A percentile compares a stretch with the other conserved stretches of the same genome.
Evolutionary conservation across 2,113 vertebrate species (phyloP).

Genomic region (Nibea albiflora): DNA sequence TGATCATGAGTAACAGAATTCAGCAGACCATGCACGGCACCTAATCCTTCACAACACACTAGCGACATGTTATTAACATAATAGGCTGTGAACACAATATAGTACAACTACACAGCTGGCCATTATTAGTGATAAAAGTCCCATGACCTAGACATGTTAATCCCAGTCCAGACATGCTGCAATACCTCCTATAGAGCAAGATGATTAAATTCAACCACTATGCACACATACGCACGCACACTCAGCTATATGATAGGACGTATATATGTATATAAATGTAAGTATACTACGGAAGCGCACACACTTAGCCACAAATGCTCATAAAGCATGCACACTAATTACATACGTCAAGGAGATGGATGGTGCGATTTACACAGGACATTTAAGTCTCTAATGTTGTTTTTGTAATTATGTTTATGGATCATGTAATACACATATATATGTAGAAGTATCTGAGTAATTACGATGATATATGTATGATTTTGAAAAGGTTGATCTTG

Average conservation of each 20-base stretch:
- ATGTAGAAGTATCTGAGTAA: background rate
- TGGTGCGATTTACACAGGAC: background rate
- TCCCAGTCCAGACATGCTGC: conserved; percentile 77
- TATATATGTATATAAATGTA: background rate
- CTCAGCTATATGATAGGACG: background rate
- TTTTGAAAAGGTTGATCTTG: background rate
- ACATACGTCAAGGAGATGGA: conserved; percentile 11
- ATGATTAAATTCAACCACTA: conserved; percentile 59
- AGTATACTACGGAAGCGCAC: background rate
- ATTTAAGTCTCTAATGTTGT: conserved; percentile 3
- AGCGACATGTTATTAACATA: conserved; percentile 28
- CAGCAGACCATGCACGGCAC: background rate
- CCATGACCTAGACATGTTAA: conserved; percentile 81
- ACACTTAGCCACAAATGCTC: background rate
- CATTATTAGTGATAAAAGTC: conserved; percentile 63
- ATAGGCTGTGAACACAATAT: conserved; percentile 26
- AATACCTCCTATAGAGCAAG: conserved; percentile 62
- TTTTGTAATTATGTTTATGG: conserved; percentile 9
- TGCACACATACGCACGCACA: background rate
- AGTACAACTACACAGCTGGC: conserved; percentile 67
- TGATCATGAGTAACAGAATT: too few relatives aligned
- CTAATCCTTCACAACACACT: conserved; percentile 28
- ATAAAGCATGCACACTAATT: conserved; percentile 12
- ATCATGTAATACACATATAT: conserved; percentile 8
- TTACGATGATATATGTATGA: conserved; percentile 6